These are phyloP conservation scores for Florisuga fusca DNA, from an alignment of 2,797 vertebrate genomes.

Conservation along the genomic window DNA sequence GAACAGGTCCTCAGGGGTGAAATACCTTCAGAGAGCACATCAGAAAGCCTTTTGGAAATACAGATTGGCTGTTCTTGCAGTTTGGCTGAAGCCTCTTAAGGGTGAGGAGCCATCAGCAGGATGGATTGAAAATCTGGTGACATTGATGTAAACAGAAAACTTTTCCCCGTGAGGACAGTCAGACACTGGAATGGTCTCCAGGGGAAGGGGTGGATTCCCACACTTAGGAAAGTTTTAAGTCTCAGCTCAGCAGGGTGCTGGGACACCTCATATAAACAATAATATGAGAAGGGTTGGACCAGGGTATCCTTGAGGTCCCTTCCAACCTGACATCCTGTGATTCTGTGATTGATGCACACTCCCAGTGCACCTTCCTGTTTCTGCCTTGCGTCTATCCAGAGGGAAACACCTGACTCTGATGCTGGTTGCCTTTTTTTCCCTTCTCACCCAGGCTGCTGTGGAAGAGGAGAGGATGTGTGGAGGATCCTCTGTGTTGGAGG, in stretches of 20 bases:
- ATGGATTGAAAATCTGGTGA: neutral
- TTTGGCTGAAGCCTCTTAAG: neutral
- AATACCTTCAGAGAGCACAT: neutral
- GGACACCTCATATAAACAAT: too few relatives aligned
- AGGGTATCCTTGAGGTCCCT: too few relatives aligned
- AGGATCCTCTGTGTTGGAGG: fast-evolving
- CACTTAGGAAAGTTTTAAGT: too few relatives aligned
- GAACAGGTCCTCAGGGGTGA: neutral
- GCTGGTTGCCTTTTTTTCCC: neutral
- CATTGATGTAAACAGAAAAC: neutral
- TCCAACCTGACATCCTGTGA: too few relatives aligned
- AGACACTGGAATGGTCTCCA: too few relatives aligned
- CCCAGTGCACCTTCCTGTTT: neutral
- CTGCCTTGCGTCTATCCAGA: fast-evolving
- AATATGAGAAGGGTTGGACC: too few relatives aligned
- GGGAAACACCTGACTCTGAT: neutral
- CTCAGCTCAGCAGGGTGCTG: too few relatives aligned
- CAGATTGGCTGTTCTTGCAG: neutral
- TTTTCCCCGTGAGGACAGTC: too few relatives aligned
- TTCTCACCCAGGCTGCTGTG: neutral
- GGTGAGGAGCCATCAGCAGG: fast-evolving
- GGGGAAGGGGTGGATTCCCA: too few relatives aligned
- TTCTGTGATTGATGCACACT: neutral
- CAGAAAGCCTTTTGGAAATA: neutral
- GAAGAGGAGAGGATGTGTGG: too few relatives aligned